Conservation (phyloP, 2,797 vertebrate genomes). For the Macropodus opercularis region DNA sequence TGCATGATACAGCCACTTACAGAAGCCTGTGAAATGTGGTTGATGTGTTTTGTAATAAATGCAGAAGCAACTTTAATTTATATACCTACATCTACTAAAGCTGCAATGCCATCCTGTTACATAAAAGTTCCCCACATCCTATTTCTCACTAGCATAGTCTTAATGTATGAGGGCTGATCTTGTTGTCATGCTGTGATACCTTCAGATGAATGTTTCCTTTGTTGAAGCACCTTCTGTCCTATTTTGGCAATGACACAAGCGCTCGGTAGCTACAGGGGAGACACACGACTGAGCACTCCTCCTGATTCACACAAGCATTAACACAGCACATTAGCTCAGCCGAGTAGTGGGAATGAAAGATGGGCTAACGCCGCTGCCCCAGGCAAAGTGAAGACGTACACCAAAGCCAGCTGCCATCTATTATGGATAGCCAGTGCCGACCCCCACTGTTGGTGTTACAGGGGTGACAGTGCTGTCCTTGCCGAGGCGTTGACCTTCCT, state of each 20-base stretch:
- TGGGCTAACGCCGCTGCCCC: constrained; percentile 72
- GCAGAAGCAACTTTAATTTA: too few relatives aligned
- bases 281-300: constrained; percentile 72
- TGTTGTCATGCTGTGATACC: constrained; percentile 63
- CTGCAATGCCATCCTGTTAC: constrained; percentile 48
- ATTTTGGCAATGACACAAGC: constrained; percentile 77
- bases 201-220: constrained; percentile 74
- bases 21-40: constrained; percentile 28
- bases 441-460: constrained; percentile 73
- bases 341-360: constrained; percentile 79
- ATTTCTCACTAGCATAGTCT: constrained; percentile 48
- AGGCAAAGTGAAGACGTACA: constrained; percentile 81
- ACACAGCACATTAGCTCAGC: constrained; percentile 79
- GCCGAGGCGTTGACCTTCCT: constrained; percentile 79
- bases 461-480: constrained; percentile 79
- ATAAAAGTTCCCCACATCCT: constrained; percentile 39
- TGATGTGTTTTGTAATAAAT: constrained; percentile 18
- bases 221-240: constrained; percentile 74
- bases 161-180: constrained; percentile 59
- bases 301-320: constrained; percentile 77
- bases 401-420: constrained; percentile 82
- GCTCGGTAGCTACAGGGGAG: constrained; percentile 67
- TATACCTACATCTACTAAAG: too few relatives aligned
- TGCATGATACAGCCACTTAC: constrained; percentile 45
- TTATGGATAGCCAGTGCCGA: constrained; percentile 76